phyloP scores from a whole-genome alignment of 1,140 invertebrate species.

The Brevipalpus yothersi region DNA sequence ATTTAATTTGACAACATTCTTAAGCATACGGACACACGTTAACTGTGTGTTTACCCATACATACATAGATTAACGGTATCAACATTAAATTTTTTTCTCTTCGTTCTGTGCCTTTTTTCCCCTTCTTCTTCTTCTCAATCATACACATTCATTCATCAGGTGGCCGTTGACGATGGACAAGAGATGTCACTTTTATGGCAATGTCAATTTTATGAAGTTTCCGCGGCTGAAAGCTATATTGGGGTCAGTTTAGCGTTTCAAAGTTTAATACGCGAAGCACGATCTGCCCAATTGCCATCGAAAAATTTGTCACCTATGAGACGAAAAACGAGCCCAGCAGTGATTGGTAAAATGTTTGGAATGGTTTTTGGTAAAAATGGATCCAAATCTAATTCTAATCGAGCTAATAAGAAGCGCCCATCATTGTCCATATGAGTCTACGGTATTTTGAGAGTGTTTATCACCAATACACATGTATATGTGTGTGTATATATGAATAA shows the following conservation, averaged over 20 bases:
- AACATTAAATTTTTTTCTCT: not conserved
- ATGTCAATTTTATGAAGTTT: constrained; percentile 62
- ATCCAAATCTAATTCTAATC: constrained; percentile 20
- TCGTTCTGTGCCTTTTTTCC: not conserved
- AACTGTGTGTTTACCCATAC: too few species aligned
- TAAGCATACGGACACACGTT: too few species aligned
- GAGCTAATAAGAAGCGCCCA: constrained; percentile 35
- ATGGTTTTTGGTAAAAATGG: constrained; percentile 50
- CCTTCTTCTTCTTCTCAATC: not conserved
- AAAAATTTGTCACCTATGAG: constrained; percentile 34
- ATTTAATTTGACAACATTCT: too few species aligned
- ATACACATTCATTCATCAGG: not conserved
- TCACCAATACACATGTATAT: too few species aligned
- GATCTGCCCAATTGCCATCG: constrained; percentile 20
- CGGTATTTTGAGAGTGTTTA: too few species aligned
- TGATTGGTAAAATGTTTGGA: constrained; percentile 45
- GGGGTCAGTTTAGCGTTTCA: constrained; percentile 54
- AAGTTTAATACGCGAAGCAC: constrained; percentile 34
- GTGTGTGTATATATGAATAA: too few species aligned
- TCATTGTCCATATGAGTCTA: constrained; percentile 23
- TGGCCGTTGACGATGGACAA: constrained; percentile 42
- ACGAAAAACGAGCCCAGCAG: constrained; percentile 44
- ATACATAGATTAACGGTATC: not conserved
- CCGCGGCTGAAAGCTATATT: constrained; percentile 48
- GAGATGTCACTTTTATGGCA: constrained; percentile 45